Base-by-base conservation (phyloP, 2,888 invertebrate species). In the Sicus ferrugineus region DNA sequence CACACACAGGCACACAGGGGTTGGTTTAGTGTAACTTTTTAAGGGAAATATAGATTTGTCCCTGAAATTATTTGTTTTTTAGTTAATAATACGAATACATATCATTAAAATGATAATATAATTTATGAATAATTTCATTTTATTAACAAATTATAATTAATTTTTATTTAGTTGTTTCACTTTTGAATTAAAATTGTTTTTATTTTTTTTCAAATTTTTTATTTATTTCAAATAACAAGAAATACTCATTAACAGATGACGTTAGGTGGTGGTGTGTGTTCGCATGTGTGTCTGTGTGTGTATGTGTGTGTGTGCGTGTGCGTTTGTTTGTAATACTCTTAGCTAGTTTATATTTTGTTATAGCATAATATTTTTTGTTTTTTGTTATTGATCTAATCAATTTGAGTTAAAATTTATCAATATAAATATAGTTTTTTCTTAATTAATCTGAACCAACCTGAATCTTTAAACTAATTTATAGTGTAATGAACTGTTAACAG, bases 281-380 rank as follows among this genome's bases (percentile, higher is more conserved):
- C n/a, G 42, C 11, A n/a, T 42, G 42, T 14, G 42, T 42, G 42
- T 42, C 16, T 42, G 42, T 42, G 42, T 4, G 3, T 9, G 34
- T 1, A 2, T 7, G 34, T 14, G 2, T n/a, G 34, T 7, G 34
- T 34, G 34, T 7, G 34, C 34, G 34, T 34, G 34, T 34, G n/a
- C 34, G 7, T 34, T 9, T 42, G 42, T 42, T 56, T 56, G 6
- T 30, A 28, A n/a, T 16, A 56, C 30, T 23, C 30, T 14, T 56
- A 56, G 56, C 28, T 56, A 56, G 30, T 56, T 56, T 56, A n/a
- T 42, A n/a, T 42, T 42, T 56, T 56, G 56, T 56, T 56, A 56
- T 56, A 65, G 65, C 26, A 52, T 31, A 50, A 64, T 50, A 50
- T 14, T 34, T 16, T 7, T 63, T 64, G 19, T 50, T 64, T 64